Conservation (phyloP, 2,113 vertebrate genomes). For the Henicopernis longicauda region DNA sequence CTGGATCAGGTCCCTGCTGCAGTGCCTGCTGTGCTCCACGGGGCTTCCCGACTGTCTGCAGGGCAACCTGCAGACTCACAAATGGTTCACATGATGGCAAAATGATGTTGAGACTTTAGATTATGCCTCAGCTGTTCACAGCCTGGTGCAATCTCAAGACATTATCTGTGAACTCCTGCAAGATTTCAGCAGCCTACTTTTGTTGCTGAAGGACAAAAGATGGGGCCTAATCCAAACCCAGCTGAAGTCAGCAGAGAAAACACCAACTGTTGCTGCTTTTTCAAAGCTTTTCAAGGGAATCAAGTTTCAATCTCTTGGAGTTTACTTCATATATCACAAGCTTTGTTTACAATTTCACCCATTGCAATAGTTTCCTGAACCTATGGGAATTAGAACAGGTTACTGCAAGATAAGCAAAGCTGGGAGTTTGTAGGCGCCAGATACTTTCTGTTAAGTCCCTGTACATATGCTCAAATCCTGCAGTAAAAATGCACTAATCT, state of each 20-base stretch:
- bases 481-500: neutral
- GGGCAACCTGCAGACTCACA: neutral
- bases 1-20: neutral
- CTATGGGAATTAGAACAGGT: neutral
- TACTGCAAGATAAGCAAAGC: neutral
- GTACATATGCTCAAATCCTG: neutral
- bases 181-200: neutral
- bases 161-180: neutral
- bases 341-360: neutral
- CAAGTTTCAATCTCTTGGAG: neutral
- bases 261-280: neutral
- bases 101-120: fast-evolving
- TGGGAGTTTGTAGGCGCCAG: neutral
- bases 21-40: fast-evolving
- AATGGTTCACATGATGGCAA: fast-evolving
- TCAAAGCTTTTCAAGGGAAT: neutral
- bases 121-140: neutral
- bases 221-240: neutral
- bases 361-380: neutral
- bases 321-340: neutral
- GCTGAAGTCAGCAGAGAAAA: neutral
- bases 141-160: neutral
- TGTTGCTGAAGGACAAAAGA: neutral
- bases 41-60: fast-evolving
- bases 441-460: neutral